Base-by-base conservation (phyloP, 1,140 invertebrate species). In the Scylla paramamosain region DNA sequence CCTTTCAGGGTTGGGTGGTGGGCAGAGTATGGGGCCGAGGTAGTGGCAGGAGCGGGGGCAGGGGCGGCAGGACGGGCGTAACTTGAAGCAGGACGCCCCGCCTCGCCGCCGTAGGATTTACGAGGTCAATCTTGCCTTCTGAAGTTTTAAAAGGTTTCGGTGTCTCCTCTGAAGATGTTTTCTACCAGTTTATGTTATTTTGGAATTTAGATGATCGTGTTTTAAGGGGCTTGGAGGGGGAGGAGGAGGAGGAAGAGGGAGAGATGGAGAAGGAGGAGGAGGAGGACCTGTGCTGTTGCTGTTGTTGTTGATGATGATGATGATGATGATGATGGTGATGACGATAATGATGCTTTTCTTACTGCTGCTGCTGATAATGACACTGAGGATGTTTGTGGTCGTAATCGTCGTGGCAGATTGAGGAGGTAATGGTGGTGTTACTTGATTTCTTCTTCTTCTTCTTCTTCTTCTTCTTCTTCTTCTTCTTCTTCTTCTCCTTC, bases 111-210 rank as follows among this genome's bases (percentile, higher is more conserved):
- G 31, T 31, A 45, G 29, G 84, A 93, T 59, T 88, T 93, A 93
- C 52, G 83, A n/a, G 92, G 46, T 88, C 92, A 87, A 88, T 93
- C 92, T 93, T 46, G 32, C 84, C 82, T 20, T 39, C 6, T 87
- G 48, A 93, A 93, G 28, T 93, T 93, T 93, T 93, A 93, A 93
- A 93, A 93, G 92, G 92, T 88, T 93, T 87, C 83, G 48, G 45
- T 93, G 84, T 88, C 84, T 87, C 14, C 83, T 14, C 12, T 88
- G 45, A 93, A 84, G 92, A 93, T 88, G 48, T 82, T 28, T 86
- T 86, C 83, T 52, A n/a, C 31, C 29, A 82, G 59, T 83, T 83
- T 92, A 82, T 83, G 91, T 67, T 83, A 82, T 92, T 92, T 77
- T 92, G 91, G 59, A 59, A 59, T 77, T 92, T 59, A 77, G 32